phyloP scores from a whole-genome alignment of 2,888 invertebrate species.

The Acronicta psi region DNA sequence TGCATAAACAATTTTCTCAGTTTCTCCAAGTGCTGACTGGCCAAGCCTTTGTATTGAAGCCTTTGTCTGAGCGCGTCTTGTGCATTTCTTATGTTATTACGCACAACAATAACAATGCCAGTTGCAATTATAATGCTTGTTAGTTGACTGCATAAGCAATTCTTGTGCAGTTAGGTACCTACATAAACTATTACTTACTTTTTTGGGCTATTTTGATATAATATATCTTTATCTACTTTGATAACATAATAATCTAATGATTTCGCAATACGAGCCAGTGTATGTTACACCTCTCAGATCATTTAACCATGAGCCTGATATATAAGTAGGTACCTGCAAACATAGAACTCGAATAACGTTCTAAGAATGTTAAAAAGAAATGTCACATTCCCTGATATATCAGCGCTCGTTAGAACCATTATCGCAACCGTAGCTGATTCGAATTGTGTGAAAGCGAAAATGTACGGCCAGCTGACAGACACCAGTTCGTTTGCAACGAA shows the following conservation, averaged over 20 bases:
- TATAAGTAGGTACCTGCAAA: not conserved
- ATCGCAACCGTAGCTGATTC: conserved; percentile 38
- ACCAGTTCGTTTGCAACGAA: conserved; percentile 63
- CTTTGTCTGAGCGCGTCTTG: not conserved
- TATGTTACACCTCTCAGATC: too few species aligned
- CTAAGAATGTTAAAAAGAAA: conserved; percentile 19
- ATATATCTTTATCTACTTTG: too few species aligned
- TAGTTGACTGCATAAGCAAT: not conserved
- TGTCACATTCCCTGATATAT: conserved; percentile 28
- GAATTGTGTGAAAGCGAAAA: conserved; percentile 45
- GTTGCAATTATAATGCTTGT: not conserved
- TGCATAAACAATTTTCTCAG: not conserved
- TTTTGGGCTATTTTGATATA: too few species aligned
- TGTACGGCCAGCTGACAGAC: conserved; percentile 59
- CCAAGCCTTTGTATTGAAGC: not conserved
- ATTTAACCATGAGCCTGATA: not conserved
- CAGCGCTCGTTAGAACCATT: conserved; percentile 38
- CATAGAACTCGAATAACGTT: conserved; percentile 17
- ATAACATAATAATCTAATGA: too few species aligned
- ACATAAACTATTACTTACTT: too few species aligned
- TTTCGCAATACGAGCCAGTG: too few species aligned
- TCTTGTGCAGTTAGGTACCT: not conserved
- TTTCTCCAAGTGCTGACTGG: not conserved
- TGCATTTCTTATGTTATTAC: conserved; percentile 1
- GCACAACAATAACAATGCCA: not conserved